A percentile compares a stretch with the other conserved stretches of the same genome.
Conservation (phyloP, 2,797 vertebrate genomes). For the Columba guinea region DNA sequence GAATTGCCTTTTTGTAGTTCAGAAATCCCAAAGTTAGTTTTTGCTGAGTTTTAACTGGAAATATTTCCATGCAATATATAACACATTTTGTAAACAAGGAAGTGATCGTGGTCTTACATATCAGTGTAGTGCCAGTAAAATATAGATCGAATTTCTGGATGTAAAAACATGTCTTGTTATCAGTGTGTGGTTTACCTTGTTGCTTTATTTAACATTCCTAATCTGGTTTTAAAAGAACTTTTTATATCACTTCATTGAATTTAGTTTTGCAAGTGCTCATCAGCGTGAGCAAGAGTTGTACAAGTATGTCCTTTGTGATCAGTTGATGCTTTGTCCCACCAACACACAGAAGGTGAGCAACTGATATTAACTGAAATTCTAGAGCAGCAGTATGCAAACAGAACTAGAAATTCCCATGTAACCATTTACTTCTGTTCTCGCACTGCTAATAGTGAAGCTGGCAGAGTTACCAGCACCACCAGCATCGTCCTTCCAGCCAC, state of each 20-base stretch:
- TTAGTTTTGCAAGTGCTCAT: background rate
- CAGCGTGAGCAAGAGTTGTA: background rate
- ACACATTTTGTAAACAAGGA: background rate
- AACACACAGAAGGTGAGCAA: background rate
- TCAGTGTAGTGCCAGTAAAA: background rate
- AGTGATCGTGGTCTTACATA: background rate
- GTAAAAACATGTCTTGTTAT: background rate
- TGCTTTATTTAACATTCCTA: background rate
- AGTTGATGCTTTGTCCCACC: background rate
- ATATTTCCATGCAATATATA: background rate
- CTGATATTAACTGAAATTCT: background rate
- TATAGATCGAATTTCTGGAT: background rate
- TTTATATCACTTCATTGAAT: background rate
- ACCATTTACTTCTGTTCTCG: background rate
- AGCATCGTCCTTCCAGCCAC: background rate
- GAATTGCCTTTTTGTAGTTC: background rate
- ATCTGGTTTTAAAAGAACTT: background rate
- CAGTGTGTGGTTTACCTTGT: background rate
- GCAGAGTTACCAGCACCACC: rapidly evolving
- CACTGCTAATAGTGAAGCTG: too few species aligned
- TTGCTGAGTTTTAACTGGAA: background rate
- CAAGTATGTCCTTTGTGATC: background rate
- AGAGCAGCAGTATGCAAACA: background rate
- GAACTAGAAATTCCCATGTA: background rate
- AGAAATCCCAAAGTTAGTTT: background rate